A percentile compares a stretch with the other conserved stretches of the same genome.
These are phyloP conservation scores for Cirrhinus molitorella DNA, from an alignment of 2,797 vertebrate genomes.

Conservation along the genomic window DNA sequence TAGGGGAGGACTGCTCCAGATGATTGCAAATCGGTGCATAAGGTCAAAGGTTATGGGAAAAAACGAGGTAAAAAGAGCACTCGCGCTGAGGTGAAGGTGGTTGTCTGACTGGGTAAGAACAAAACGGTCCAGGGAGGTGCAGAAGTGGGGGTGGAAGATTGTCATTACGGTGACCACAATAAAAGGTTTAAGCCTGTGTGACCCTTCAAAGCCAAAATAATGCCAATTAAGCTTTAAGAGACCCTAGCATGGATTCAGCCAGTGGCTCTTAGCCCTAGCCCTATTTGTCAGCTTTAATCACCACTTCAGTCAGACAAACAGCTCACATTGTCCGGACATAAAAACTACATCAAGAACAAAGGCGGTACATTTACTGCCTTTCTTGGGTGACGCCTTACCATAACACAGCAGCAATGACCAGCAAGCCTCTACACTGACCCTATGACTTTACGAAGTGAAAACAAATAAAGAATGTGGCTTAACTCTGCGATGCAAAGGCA, in stretches of 20 bases:
- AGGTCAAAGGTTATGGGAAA: conserved; percentile 75
- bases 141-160: conserved; percentile 46
- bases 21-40: conserved; percentile 65
- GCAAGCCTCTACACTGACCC: conserved; percentile 31
- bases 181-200: conserved; percentile 54
- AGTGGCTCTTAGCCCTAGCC: conserved; percentile 38
- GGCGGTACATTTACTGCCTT: conserved; percentile 52
- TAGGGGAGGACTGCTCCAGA: conserved; percentile 61
- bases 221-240: conserved; percentile 58
- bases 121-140: conserved; percentile 48
- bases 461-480: conserved; percentile 14
- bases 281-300: conserved; percentile 57
- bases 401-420: conserved; percentile 27
- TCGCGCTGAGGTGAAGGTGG: conserved; percentile 57
- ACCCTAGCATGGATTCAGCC: conserved; percentile 45
- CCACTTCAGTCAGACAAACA: conserved; percentile 55
- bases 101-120: conserved; percentile 51
- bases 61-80: conserved; percentile 61
- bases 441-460: conserved; percentile 17
- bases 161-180: conserved; percentile 59
- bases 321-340: conserved; percentile 47
- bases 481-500: conserved; percentile 8
- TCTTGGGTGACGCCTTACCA: conserved; percentile 37
- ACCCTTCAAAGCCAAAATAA: conserved; percentile 62
- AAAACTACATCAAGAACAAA: conserved; percentile 54